Percentiles rank a stretch among this genome's conserved stretches.
Conservation (phyloP, 1,140 invertebrate species). For the Hypsibius dujardini region DNA sequence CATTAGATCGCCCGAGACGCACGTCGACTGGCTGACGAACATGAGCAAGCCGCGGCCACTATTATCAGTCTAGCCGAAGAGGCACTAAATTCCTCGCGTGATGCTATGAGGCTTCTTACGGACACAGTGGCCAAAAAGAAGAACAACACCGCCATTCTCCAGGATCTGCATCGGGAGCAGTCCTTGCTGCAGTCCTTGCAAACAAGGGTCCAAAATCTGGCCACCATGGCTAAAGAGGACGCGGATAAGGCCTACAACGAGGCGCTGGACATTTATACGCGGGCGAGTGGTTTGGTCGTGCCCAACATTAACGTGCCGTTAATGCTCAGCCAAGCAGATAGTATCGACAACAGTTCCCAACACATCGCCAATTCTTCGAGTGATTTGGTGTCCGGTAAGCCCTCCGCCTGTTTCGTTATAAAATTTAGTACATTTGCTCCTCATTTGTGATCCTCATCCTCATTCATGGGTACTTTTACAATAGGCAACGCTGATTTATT, state of each 20-base stretch:
- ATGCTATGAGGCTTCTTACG: constrained; percentile 59
- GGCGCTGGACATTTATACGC: constrained; percentile 52
- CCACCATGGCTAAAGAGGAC: constrained; percentile 49
- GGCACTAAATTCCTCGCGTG: constrained; percentile 58
- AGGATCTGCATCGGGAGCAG: constrained; percentile 28
- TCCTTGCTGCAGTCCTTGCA: constrained; percentile 10
- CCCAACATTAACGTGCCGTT: constrained; percentile 51
- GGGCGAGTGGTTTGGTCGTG: constrained; percentile 52
- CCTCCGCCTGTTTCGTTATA: too few relatives aligned
- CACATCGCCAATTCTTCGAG: background rate
- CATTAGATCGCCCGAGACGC: constrained; percentile 60
- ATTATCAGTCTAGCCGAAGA: constrained; percentile 56
- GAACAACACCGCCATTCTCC: constrained; percentile 37
- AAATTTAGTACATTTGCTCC: too few relatives aligned
- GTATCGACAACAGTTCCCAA: constrained; percentile 30
- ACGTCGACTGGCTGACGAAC: constrained; percentile 52
- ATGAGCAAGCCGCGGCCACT: constrained; percentile 49
- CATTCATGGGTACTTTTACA: constrained; percentile 26
- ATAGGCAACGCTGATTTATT: background rate
- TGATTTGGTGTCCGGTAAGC: constrained; percentile 8
- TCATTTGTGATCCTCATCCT: too few relatives aligned
- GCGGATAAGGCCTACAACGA: constrained; percentile 56
- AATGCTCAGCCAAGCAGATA: constrained; percentile 45
- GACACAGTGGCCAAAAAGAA: constrained; percentile 58
- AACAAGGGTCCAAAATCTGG: constrained; percentile 35